Evolutionary conservation across 2,888 invertebrate species (phyloP).

Genomic region (Heteropelma amictum): DNA sequence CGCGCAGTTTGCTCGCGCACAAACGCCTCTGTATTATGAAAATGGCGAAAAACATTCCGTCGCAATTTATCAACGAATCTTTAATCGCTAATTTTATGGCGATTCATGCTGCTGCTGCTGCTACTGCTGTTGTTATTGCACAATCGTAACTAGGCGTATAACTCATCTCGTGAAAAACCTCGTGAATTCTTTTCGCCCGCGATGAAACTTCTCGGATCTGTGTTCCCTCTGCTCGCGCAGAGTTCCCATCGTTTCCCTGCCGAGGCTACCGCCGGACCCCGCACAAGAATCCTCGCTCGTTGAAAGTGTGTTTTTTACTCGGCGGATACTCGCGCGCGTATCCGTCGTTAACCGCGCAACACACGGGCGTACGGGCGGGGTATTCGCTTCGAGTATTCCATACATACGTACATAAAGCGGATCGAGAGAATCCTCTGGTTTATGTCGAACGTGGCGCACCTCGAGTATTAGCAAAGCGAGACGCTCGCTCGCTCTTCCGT

Average conservation of each 20-base stretch:
- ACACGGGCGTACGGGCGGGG: too few relatives aligned
- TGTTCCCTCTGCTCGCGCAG: constrained; percentile 9
- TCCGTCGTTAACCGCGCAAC: background rate
- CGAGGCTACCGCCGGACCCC: too few relatives aligned
- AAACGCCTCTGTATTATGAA: constrained; percentile 11
- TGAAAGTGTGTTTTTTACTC: background rate
- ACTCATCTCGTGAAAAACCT: too few relatives aligned
- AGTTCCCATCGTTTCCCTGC: constrained; percentile 46
- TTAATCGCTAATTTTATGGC: background rate
- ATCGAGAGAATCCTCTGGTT: constrained; percentile 16
- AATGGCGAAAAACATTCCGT: too few relatives aligned
- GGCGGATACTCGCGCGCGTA: background rate
- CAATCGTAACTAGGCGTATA: background rate
- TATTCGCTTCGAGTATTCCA: constrained; percentile 24
- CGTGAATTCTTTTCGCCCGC: background rate
- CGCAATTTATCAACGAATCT: background rate
- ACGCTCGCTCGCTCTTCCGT: constrained; percentile 22
- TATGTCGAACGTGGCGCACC: constrained; percentile 23
- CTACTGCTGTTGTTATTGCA: background rate
- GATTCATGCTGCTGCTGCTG: too few relatives aligned
- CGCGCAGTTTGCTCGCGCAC: constrained; percentile 9
- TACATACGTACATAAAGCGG: constrained; percentile 15
- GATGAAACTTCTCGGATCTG: constrained; percentile 18
- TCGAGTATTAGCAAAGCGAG: constrained; percentile 28
- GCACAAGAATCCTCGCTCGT: background rate